Evolutionary conservation across 2,113 vertebrate species (phyloP), one percentile per base, ranked within the genome.

Genomic region (Phaetusa simplex): DNA sequence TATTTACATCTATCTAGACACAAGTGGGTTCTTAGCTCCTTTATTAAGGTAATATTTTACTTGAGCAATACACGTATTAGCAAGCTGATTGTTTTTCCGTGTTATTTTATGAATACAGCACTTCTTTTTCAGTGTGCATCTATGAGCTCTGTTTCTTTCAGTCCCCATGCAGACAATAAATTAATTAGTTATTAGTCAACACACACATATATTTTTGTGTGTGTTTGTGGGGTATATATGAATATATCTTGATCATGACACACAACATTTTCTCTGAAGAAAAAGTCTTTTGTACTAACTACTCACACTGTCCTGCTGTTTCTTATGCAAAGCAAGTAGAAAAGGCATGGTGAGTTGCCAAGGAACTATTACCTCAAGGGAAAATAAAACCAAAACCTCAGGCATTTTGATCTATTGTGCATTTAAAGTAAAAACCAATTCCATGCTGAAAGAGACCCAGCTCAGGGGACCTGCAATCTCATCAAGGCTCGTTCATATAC

Each of bases 11-110:
- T 91, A 5, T 61, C 49, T 20, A 78, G 42, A 56, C 47, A 81
- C n/a, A 71, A 81, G 30, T 61, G 69, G 23, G 13, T 82, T 88
- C 42, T 90, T 88, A 86, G 45, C 23, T 78, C 40, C 69, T 87
- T 92, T 94, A 92, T 86, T 89, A 95, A 92, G 32, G 30, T 66
- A 89, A 71, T 93, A 91, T 86, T 92, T 95, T 81, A 84, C 36
- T 89, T 69, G 36, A 82, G 65, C 17, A 89, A 83, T 20, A 55
- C 14, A 13, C 5, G 0, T 36, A 81, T 47, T 84, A 67, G 40
- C 34, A 94, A 86, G 43, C 76, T 67, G 32, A n/a, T 72, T 73
- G 30, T 14, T 59, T 70, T 94, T 62, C 45, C 53, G 5, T 6
- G 2, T 73, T 81, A 45, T 88, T 84, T 92, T 84, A 61, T 82